Evolutionary conservation across 2,888 invertebrate genomes (phyloP).

Genomic region (Rugalucina vietnamica): DNA sequence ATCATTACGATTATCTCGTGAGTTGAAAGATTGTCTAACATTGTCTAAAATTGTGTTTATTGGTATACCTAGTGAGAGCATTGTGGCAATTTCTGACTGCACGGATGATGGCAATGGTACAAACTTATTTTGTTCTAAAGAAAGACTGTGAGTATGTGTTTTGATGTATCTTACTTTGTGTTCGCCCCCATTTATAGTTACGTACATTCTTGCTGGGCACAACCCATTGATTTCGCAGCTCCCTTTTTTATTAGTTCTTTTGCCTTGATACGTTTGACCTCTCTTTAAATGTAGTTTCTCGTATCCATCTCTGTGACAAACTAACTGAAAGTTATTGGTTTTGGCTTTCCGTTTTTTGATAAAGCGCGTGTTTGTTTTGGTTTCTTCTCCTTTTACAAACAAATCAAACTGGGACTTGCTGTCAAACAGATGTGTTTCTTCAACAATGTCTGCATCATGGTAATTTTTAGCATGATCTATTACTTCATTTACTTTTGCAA

Average conservation of each 20-base stretch:
- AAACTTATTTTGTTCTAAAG: conserved; percentile 20
- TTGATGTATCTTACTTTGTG: conserved; percentile 20
- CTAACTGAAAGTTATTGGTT: background rate
- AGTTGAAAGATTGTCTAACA: background rate
- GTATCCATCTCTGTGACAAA: conserved; percentile 13
- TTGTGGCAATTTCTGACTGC: background rate
- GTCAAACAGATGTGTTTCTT: background rate
- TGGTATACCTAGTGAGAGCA: conserved; percentile 11
- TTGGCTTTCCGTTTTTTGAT: background rate
- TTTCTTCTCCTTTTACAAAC: background rate
- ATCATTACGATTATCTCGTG: background rate
- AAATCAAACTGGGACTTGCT: background rate
- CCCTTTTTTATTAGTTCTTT: conserved; percentile 6
- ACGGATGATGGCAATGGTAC: conserved; percentile 3
- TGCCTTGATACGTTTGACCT: conserved; percentile 2
- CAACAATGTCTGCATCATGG: background rate
- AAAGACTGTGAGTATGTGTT: conserved; percentile 16
- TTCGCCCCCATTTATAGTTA: background rate
- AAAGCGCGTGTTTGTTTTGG: background rate
- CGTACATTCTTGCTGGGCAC: background rate
- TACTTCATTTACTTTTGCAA: background rate
- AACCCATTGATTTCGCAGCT: conserved; percentile 3
- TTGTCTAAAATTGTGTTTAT: conserved; percentile 15
- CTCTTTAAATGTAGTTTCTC: background rate
- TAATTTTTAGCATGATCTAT: background rate